phyloP scores from a whole-genome alignment of 92 coral and sea anemone genomes.

The Nematostella vectensis region DNA sequence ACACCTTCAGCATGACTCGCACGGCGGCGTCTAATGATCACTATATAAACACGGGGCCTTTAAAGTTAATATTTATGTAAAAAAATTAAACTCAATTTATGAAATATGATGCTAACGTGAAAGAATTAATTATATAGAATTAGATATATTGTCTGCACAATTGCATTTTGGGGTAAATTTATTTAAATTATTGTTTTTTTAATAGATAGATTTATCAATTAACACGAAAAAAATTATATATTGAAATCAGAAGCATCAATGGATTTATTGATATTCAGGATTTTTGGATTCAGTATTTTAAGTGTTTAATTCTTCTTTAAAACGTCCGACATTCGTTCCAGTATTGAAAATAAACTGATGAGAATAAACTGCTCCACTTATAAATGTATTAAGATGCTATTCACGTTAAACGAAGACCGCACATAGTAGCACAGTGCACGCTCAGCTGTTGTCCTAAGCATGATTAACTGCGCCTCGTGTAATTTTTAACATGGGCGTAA shows the following conservation, averaged over 20 bases:
- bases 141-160: too few species aligned
- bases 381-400: too few species aligned
- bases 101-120: background rate
- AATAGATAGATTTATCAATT: background rate
- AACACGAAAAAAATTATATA: background rate
- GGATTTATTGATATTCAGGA: too few species aligned
- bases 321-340: too few species aligned
- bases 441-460: slow-evolving; percentile 1
- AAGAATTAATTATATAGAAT: background rate
- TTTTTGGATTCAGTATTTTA: too few species aligned
- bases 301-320: too few species aligned
- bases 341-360: too few species aligned
- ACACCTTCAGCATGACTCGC: too few species aligned
- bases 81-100: background rate
- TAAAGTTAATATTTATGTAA: background rate
- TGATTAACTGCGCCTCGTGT: background rate
- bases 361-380: too few species aligned
- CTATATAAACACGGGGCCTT: background rate
- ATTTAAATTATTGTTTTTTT: background rate
- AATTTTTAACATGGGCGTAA: background rate
- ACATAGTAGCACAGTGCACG: background rate
- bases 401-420: too few species aligned
- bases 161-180: too few species aligned
- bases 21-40: background rate
- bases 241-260: too few species aligned